Percentiles rank a stretch among this genome's conserved stretches.
These are phyloP conservation scores for Eleginops maclovinus DNA, from an alignment of 2,113 vertebrate genomes.

Conservation along the genomic window DNA sequence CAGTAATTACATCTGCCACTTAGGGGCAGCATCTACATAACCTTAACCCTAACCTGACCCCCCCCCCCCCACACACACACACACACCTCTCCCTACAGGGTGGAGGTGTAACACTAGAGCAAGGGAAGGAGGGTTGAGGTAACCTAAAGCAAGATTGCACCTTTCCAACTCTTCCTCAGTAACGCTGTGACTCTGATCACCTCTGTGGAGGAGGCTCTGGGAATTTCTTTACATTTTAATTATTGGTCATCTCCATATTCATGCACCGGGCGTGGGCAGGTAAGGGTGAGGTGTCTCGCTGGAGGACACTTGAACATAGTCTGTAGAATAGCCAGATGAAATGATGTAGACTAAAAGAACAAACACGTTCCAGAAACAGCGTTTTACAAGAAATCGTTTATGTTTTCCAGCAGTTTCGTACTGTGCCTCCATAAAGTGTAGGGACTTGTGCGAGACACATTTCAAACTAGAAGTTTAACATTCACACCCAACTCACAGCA, in stretches of 20 bases:
- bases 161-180: not conserved
- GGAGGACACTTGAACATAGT: slow-evolving; percentile 15
- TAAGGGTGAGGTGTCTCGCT: not conserved
- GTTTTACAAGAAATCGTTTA: slow-evolving; percentile 1
- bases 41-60: slow-evolving; percentile 75
- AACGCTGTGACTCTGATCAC: not conserved
- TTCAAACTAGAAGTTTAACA: not conserved
- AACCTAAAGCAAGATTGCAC: not conserved
- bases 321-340: not conserved
- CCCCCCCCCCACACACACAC: not conserved
- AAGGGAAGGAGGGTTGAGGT: not conserved
- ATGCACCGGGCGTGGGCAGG: slow-evolving; percentile 1
- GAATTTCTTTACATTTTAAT: slow-evolving; percentile 14
- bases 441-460: not conserved
- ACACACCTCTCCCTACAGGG: slow-evolving; percentile 41
- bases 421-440: not conserved
- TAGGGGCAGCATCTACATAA: slow-evolving; percentile 83
- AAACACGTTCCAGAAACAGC: not conserved
- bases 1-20: slow-evolving; percentile 81
- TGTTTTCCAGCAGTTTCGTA: not conserved
- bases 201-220: not conserved
- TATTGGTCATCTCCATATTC: not conserved
- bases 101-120: not conserved
- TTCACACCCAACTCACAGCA: too few relatives aligned
- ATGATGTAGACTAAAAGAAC: not conserved